Evolutionary conservation across 2,888 invertebrate genomes (phyloP).

Genomic region (Meta bourneti): DNA sequence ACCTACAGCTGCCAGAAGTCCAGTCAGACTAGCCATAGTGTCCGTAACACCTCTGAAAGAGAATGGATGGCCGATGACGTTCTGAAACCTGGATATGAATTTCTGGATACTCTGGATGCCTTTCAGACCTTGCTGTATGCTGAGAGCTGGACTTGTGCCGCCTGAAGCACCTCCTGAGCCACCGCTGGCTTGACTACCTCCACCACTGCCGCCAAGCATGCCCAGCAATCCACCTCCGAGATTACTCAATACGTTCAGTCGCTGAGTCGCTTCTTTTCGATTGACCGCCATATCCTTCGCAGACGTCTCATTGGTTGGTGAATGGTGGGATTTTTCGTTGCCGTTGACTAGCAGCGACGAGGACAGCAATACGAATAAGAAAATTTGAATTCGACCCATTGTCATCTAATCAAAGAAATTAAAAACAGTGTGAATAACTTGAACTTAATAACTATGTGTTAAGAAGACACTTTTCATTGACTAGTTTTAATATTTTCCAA

Average conservation of each 20-base stretch:
- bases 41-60: conserved; percentile 60
- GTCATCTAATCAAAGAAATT: conserved; percentile 20
- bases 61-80: conserved; percentile 56
- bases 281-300: conserved; percentile 10
- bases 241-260: conserved; percentile 35
- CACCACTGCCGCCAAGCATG: conserved; percentile 33
- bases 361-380: conserved; percentile 8
- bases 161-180: background rate
- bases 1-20: conserved; percentile 69
- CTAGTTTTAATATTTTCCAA: too few species aligned
- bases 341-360: background rate
- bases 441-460: background rate
- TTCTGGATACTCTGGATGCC: conserved; percentile 69
- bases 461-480: too few species aligned
- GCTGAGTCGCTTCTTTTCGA: conserved; percentile 43
- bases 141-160: conserved; percentile 22
- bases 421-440: background rate
- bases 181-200: background rate
- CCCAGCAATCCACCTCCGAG: conserved; percentile 45
- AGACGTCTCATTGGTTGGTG: conserved; percentile 39
- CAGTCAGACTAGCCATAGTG: conserved; percentile 68
- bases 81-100: conserved; percentile 50
- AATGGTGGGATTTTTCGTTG: conserved; percentile 29
- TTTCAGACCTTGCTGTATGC: conserved; percentile 63
- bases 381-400: conserved; percentile 30